Conservation (phyloP, 2,113 vertebrate species). For the Rynchops niger region DNA sequence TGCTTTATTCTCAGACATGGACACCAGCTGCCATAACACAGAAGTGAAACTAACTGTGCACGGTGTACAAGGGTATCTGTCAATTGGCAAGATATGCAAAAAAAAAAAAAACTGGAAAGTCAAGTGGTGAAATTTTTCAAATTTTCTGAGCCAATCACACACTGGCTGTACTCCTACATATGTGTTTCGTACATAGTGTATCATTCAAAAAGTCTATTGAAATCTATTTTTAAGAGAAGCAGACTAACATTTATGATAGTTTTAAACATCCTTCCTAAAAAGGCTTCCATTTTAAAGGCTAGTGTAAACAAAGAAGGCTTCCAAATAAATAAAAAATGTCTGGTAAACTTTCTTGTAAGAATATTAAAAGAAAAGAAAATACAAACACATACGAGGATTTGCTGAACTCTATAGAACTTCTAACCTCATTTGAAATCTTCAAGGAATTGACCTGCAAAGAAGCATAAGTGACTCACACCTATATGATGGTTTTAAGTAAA, state of each 20-base stretch:
- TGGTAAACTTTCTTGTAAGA: neutral
- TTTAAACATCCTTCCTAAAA: neutral
- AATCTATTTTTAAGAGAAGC: neutral
- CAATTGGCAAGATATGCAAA: neutral
- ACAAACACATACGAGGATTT: neutral
- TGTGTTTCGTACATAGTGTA: neutral
- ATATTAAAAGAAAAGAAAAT: neutral
- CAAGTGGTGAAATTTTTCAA: neutral
- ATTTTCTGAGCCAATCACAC: neutral
- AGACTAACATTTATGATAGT: neutral
- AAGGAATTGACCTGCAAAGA: neutral
- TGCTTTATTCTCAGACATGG: neutral
- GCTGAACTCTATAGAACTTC: neutral
- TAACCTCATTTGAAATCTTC: neutral
- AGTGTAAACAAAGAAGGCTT: neutral
- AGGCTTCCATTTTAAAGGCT: neutral
- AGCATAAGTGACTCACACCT: neutral
- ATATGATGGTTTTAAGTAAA: neutral
- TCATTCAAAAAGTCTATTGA: neutral
- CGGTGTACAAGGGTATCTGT: neutral
- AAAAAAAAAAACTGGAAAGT: neutral
- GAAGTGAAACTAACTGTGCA: neutral
- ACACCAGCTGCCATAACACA: neutral
- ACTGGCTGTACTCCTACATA: neutral
- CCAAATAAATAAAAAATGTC: neutral